Percentiles rank a stretch among this genome's conserved stretches.
These are phyloP conservation scores for Muscidifurax raptorellus DNA, from an alignment of 1,140 invertebrate genomes.

Conservation along the genomic window DNA sequence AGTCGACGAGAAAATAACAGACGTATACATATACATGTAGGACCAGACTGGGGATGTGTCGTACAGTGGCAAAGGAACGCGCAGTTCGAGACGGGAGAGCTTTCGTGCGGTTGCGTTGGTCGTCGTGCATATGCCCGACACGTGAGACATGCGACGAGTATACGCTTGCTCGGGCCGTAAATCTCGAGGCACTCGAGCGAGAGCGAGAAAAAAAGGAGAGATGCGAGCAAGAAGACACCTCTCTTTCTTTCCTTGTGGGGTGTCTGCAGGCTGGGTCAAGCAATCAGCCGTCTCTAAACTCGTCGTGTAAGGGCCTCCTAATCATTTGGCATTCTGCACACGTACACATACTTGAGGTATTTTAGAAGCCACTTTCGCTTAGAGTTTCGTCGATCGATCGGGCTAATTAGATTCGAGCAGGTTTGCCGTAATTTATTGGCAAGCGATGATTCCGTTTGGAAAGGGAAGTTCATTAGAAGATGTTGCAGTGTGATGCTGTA, in stretches of 20 bases:
- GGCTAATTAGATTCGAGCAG: background rate
- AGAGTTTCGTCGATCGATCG: background rate
- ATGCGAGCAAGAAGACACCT: background rate
- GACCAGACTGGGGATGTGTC: background rate
- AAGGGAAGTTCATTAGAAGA: no score
- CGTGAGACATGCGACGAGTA: constrained; percentile 20
- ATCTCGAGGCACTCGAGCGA: constrained; percentile 18
- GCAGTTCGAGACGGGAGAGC: background rate
- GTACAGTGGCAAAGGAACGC: background rate
- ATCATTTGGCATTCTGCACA: background rate
- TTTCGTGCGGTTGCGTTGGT: constrained; percentile 19
- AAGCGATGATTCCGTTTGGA: no score
- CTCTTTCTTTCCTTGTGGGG: constrained; percentile 17
- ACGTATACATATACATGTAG: background rate
- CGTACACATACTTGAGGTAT: background rate
- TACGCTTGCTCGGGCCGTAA: constrained; percentile 16
- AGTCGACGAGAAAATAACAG: background rate
- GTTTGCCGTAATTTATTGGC: no score
- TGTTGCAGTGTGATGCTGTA: background rate
- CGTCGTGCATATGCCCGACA: constrained; percentile 29
- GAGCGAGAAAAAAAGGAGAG: background rate
- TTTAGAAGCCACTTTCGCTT: background rate
- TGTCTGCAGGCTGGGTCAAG: background rate
- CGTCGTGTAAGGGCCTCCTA: constrained; percentile 1
- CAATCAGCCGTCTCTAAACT: background rate